These are phyloP conservation scores for Pomacea maculata DNA, from an alignment of 1,140 invertebrate genomes.

Conservation along the genomic window DNA sequence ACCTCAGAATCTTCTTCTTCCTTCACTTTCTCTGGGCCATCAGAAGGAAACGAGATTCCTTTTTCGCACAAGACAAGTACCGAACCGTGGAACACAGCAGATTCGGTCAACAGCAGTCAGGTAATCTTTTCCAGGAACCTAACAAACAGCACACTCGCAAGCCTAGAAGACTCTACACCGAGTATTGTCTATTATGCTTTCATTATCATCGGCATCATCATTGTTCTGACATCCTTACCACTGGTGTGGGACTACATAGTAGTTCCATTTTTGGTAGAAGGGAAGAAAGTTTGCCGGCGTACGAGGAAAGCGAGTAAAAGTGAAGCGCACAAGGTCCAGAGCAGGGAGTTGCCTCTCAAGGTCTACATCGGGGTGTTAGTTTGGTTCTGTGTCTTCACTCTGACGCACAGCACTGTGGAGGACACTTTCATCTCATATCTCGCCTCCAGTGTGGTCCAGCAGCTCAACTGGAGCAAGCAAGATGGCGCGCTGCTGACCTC, in stretches of 20 bases:
- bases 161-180: background rate
- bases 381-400: slow-evolving; percentile 30
- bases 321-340: background rate
- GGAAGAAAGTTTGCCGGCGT: background rate
- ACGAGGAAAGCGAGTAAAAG: background rate
- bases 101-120: too few species aligned
- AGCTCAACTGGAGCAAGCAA: slow-evolving; percentile 42
- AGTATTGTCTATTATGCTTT: slow-evolving; percentile 34
- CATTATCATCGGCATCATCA: slow-evolving; percentile 29
- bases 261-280: slow-evolving; percentile 1
- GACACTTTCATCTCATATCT: slow-evolving; percentile 44
- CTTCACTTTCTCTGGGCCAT: too few species aligned
- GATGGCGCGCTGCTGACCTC: slow-evolving; percentile 38
- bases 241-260: slow-evolving; percentile 32
- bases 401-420: slow-evolving; percentile 38
- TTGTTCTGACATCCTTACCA: slow-evolving; percentile 27
- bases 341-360: slow-evolving; percentile 16
- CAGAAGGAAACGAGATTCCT: too few species aligned
- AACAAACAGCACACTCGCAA: background rate
- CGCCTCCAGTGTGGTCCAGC: slow-evolving; percentile 35
- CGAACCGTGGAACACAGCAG: too few species aligned
- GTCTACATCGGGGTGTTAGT: slow-evolving; percentile 27
- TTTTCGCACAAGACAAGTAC: too few species aligned
- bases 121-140: background rate
- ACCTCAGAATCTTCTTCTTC: too few species aligned